phyloP scores from a whole-genome alignment of 2,888 invertebrate genomes.

The Sinodicranocentrus sp. region DNA sequence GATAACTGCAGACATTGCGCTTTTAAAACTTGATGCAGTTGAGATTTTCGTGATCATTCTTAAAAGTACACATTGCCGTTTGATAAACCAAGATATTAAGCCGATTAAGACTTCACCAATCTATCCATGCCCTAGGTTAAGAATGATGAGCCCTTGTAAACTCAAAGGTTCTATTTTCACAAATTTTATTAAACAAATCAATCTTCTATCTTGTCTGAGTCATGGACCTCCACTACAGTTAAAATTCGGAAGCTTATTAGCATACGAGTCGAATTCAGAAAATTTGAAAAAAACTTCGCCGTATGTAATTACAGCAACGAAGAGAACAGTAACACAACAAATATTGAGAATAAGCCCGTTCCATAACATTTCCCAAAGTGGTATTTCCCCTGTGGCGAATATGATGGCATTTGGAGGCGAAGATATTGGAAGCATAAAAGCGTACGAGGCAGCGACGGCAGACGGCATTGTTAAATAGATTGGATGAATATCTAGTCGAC shows the following conservation, averaged over 20 bases:
- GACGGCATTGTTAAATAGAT: constrained; percentile 94
- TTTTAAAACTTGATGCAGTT: background rate
- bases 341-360: constrained; percentile 73
- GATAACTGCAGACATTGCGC: background rate
- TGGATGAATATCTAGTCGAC: constrained; percentile 87
- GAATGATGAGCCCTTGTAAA: too few relatives aligned
- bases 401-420: constrained; percentile 96
- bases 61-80: too few relatives aligned
- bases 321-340: constrained; percentile 71
- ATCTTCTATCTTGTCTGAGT: too few relatives aligned
- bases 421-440: constrained; percentile 82
- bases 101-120: too few relatives aligned
- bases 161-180: too few relatives aligned
- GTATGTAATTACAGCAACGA: constrained; percentile 63
- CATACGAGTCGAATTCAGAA: background rate
- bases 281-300: constrained; percentile 74
- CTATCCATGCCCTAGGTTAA: too few relatives aligned
- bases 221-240: constrained; percentile 3
- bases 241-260: background rate
- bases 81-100: too few relatives aligned
- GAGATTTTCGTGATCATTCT: too few relatives aligned
- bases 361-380: constrained; percentile 70
- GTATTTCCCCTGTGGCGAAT: constrained; percentile 86
- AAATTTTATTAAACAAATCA: too few relatives aligned
- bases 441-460: constrained; percentile 92